phyloP scores from a whole-genome alignment of 2,888 invertebrate species.

The Pristionchus mayeri region DNA sequence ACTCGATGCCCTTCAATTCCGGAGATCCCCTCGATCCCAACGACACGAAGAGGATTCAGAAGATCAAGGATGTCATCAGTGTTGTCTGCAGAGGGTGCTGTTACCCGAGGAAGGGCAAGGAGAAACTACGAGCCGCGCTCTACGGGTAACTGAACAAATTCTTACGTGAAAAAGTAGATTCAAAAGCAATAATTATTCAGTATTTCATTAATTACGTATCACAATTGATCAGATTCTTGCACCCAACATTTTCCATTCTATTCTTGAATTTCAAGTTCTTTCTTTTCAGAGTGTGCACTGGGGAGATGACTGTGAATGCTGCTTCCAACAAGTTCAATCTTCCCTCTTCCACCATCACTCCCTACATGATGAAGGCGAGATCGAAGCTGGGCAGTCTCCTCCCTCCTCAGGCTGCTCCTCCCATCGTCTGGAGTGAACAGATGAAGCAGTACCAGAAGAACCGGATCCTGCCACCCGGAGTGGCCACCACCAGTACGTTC shows the following conservation, averaged over 20 bases:
- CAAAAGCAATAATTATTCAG: too few relatives aligned
- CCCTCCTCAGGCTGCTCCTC: slow-evolving; percentile 27
- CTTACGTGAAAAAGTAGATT: too few relatives aligned
- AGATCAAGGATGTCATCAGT: not conserved
- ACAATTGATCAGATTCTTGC: too few relatives aligned
- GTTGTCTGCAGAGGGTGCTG: not conserved
- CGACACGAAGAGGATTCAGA: not conserved
- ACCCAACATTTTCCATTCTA: too few relatives aligned
- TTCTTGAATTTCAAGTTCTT: too few relatives aligned
- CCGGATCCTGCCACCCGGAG: not conserved
- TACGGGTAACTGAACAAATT: too few relatives aligned
- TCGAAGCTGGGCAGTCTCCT: not conserved
- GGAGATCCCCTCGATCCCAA: not conserved
- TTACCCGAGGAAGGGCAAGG: not conserved
- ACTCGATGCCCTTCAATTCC: not conserved
- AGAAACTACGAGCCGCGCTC: not conserved
- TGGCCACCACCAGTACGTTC: not conserved
- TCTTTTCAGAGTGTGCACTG: not conserved
- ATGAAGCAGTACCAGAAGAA: not conserved
- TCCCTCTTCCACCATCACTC: slow-evolving; percentile 20
- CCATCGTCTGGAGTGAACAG: not conserved
- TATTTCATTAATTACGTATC: too few relatives aligned
- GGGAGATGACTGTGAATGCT: not conserved
- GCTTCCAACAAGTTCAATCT: slow-evolving; percentile 16
- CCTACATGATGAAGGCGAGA: slow-evolving; percentile 8